These are phyloP conservation scores for Brachionus rubens DNA, from an alignment of 1,140 invertebrate genomes.

Conservation along the genomic window DNA sequence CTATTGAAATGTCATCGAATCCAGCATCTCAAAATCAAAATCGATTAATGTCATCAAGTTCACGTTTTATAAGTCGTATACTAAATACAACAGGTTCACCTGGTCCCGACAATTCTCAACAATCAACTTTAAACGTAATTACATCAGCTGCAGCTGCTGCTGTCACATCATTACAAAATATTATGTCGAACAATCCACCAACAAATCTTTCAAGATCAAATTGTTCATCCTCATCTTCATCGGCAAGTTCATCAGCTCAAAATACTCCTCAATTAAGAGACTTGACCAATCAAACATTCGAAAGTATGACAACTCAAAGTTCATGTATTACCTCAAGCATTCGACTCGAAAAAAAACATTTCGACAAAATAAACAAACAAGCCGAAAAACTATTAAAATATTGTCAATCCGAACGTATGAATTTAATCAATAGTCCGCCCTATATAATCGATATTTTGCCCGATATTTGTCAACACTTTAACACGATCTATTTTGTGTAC, in stretches of 20 bases:
- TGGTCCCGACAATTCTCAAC: background rate
- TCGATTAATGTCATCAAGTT: constrained; percentile 9
- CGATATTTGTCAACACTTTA: constrained; percentile 93
- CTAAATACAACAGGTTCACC: background rate
- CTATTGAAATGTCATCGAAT: constrained; percentile 14
- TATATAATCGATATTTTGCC: constrained; percentile 98
- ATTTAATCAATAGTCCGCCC: constrained; percentile 97
- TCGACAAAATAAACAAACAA: constrained; percentile 42
- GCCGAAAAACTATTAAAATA: constrained; percentile 43
- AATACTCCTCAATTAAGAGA: constrained; percentile 21
- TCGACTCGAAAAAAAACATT: constrained; percentile 18
- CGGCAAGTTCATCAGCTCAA: constrained; percentile 23
- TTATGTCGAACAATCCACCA: background rate
- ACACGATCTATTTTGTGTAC: constrained; percentile 88
- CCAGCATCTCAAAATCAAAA: background rate
- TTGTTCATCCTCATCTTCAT: constrained; percentile 21
- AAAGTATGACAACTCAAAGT: background rate
- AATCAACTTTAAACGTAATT: constrained; percentile 22
- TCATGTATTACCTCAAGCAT: constrained; percentile 19
- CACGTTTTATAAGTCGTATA: constrained; percentile 6
- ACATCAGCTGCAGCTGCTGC: constrained; percentile 24
- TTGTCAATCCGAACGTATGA: constrained; percentile 67
- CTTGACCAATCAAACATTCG: background rate
- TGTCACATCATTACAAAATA: constrained; percentile 30
- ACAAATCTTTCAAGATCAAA: background rate